Evolutionary conservation across 35 echinoderm and acorn worm genomes (phyloP).

Genomic region (Heliocidaris tuberculata): DNA sequence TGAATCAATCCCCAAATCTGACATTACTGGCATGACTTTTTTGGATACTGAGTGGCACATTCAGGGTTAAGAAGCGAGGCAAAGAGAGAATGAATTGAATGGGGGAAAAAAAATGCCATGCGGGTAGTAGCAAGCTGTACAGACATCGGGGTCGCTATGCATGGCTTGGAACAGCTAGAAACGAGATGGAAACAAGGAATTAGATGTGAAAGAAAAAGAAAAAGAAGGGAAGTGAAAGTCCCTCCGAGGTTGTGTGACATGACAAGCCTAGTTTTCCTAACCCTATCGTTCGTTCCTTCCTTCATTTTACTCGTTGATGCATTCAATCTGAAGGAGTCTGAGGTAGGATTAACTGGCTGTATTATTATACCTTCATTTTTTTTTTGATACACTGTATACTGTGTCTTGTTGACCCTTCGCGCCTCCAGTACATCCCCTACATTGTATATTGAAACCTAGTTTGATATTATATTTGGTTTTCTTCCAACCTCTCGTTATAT

Average conservation of each 20-base stretch:
- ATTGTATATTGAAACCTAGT: slow-evolving; percentile 22
- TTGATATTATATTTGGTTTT: slow-evolving; percentile 32
- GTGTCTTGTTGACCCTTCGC: slow-evolving; percentile 16
- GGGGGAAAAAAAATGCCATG: neutral
- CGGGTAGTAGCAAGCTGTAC: neutral
- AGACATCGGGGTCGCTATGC: neutral
- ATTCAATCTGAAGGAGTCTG: neutral
- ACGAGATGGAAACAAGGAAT: neutral
- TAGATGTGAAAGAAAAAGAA: neutral
- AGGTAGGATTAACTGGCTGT: slow-evolving; percentile 6
- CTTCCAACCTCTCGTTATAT: neutral
- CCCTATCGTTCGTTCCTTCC: slow-evolving; percentile 12
- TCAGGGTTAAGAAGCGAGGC: neutral
- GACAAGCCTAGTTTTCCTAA: slow-evolving; percentile 33
- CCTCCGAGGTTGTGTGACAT: slow-evolving; percentile 43
- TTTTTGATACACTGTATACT: slow-evolving; percentile 11
- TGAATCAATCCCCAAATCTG: neutral
- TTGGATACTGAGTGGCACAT: neutral
- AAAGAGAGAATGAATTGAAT: neutral
- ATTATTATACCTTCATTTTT: neutral
- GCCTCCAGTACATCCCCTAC: slow-evolving; percentile 13
- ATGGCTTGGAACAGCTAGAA: neutral
- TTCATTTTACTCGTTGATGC: slow-evolving; percentile 19
- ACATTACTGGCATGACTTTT: neutral
- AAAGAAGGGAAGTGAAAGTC: neutral